Base-by-base conservation (phyloP, 2,888 invertebrate genomes). In the Corbicula japonica region DNA sequence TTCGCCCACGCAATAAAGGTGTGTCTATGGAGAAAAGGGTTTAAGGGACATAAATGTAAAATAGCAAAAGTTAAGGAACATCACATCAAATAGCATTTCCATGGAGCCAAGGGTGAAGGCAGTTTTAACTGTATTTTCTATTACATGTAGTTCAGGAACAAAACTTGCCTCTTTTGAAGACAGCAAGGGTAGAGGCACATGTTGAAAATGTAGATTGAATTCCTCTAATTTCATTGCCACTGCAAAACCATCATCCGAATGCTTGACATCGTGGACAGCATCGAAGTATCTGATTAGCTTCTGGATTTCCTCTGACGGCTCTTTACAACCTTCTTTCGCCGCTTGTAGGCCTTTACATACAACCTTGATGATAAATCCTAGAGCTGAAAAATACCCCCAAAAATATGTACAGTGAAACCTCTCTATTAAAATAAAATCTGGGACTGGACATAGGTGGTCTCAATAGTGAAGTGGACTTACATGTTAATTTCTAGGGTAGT, bases 161-260 rank as follows among this genome's bases (percentile, higher is more conserved):
- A 15, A 32, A n/a, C 10, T 28, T 94, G 96, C 96, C 93, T 95
- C 95, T 92, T 95, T 95, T 46, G 95, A 95, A 84, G 96, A 96
- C 50, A 96, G 93, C 77, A 96, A 93, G 88, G 95, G 95, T 15
- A 95, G 95, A 68, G 96, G 96, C 41, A 97, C 95, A 92, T 96
- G 96, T 88, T 96, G 95, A 50, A 96, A 93, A 18, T 94, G 95
- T 48, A 96, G 95, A 61, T 95, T 93, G 80, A 95, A 92, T 61
- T 94, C 79, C 65, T 89, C 88, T 41, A 92, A 85, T 34, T 88
- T 84, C 18, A 89, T 80, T 23, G 93, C 88, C 4, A 92, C 89
- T 73, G 87, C 83, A 15, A 87, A 83, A 5, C 87, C 88, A 84
- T 88, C 92, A 26, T 83, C 82, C 32, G 88, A 84, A 84, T 88